phyloP scores from a whole-genome alignment of 2,888 invertebrate genomes.

The Spodoptera picta region DNA sequence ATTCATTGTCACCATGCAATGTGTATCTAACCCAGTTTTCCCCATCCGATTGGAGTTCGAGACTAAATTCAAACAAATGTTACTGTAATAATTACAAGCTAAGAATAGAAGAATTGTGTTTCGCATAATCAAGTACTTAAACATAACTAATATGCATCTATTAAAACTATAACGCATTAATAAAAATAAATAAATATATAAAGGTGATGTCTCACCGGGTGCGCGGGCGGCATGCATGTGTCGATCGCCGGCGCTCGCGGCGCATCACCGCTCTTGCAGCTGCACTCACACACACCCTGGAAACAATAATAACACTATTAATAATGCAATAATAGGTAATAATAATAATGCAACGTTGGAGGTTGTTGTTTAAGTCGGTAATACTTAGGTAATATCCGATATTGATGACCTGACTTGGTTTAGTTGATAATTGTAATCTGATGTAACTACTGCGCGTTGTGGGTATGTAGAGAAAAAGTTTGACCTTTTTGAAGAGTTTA shows the following conservation, averaged over 20 bases:
- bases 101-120: no score
- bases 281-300: conserved; percentile 75
- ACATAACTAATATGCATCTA: no score
- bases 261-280: conserved; percentile 85
- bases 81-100: conserved; percentile 39
- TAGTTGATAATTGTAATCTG: no score
- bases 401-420: no score
- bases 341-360: background rate
- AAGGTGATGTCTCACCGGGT: conserved; percentile 73
- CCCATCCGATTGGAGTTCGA: conserved; percentile 44
- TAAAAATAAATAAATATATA: background rate
- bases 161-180: no score
- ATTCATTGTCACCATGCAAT: conserved; percentile 19
- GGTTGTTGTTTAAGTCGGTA: no score
- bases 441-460: no score
- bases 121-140: no score
- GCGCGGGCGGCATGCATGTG: conserved; percentile 88
- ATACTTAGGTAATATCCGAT: no score
- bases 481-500: no score
- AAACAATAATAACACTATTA: conserved; percentile 42
- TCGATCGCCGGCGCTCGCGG: conserved; percentile 85
- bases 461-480: no score
- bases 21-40: conserved; percentile 56
- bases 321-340: background rate
- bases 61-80: conserved; percentile 49